phyloP scores from a whole-genome alignment of 2,797 vertebrate species.

The Buphagus erythrorhynchus region DNA sequence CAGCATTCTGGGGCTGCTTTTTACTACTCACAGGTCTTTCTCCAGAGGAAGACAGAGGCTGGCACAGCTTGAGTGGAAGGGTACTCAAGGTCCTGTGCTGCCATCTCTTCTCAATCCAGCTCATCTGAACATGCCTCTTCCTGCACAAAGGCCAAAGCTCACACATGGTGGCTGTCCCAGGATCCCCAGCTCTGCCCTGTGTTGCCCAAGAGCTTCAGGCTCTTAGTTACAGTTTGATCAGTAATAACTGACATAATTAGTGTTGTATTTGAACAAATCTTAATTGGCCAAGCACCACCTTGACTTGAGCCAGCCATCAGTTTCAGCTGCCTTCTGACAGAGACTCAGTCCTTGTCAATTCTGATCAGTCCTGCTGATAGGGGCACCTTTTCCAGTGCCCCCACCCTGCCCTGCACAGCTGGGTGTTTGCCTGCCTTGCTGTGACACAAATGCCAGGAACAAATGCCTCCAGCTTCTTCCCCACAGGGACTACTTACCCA shows the following conservation, averaged over 20 bases:
- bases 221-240: background rate
- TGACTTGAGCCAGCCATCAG: background rate
- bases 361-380: background rate
- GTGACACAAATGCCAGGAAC: background rate
- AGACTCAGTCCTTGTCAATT: fast-evolving
- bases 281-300: background rate
- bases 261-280: background rate
- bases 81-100: background rate
- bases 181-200: background rate
- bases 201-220: background rate
- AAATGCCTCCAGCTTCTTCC: background rate
- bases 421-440: background rate
- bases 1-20: background rate
- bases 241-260: background rate
- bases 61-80: fast-evolving
- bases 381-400: background rate
- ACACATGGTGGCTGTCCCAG: background rate
- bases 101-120: background rate
- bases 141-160: background rate
- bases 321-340: background rate
- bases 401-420: background rate
- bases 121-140: fast-evolving
- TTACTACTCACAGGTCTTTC: background rate
- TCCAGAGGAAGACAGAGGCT: background rate
- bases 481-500: background rate